Evolutionary conservation across 1,140 invertebrate genomes (phyloP), one percentile per base, ranked within the genome.

Genomic region (Neuroterus valhalla): DNA sequence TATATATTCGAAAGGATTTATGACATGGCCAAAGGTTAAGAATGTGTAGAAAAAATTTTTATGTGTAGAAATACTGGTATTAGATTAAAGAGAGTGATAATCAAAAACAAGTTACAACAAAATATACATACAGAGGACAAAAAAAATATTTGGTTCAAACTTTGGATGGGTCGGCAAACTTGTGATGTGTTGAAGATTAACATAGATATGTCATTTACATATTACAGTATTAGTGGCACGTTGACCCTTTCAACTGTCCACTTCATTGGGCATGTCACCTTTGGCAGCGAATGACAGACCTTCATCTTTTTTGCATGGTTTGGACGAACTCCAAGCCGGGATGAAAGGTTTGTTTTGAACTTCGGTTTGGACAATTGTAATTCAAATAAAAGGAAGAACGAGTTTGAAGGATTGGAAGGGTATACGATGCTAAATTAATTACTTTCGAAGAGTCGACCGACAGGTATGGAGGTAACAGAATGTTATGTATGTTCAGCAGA

Each of bases 1-100:
- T 6, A 44, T 74, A 72, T 62, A 75, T 72, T 75, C 44, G 45
- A 77, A 74, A 71, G 72, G 48, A 74, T 67, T 70, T 55, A 76
- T 74, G 76, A 72, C 48, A 55, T n/a, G n/a, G 52, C 5, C 70
- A 62, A 75, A 79, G 74, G 71, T 79, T 76, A 75, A 75, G 45
- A 74, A 78, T 72, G 55, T 38, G 23, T 31, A 62, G 3, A 52
- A 52, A 52, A 17, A 1, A 38, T 38, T 5, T 5, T 38, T 10
- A 8, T 38, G 31, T 38, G 31, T 8, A 10, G 31, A 50, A 50
- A 55, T 31, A 62, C 52, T 55, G 23, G 26, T 62, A 3, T 31
- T 62, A 62, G 26, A 62, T 62, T 62, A n/a, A 62, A 62, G 55
- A 31, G 15, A 62, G 31, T 38, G 55, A 62, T 38, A 62, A 62